These are phyloP conservation scores for Scaptomyza tumidula DNA, from an alignment of 2,888 invertebrate species.

Conservation along the genomic window DNA sequence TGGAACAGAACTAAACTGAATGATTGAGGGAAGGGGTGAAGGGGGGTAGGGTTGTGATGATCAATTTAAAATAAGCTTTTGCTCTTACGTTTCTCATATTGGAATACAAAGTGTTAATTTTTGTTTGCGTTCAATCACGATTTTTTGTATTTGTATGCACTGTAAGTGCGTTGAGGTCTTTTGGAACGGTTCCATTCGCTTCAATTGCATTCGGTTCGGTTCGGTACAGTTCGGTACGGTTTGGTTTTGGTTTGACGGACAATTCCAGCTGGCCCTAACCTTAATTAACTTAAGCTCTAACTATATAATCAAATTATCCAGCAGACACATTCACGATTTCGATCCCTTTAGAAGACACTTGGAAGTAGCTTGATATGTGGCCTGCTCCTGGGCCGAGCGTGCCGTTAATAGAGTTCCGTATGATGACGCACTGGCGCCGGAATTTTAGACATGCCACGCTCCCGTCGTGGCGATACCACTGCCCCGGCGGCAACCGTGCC, in stretches of 20 bases:
- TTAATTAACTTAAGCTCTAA: slow-evolving; percentile 45
- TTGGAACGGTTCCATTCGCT: slow-evolving; percentile 56
- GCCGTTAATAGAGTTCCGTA: slow-evolving; percentile 83
- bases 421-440: slow-evolving; percentile 84
- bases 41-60: slow-evolving; percentile 22
- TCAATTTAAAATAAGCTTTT: slow-evolving; percentile 37
- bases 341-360: slow-evolving; percentile 54
- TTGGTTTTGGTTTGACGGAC: slow-evolving; percentile 40
- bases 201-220: slow-evolving; percentile 25
- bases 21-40: too few relatives aligned
- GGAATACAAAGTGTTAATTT: slow-evolving; percentile 7
- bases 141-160: slow-evolving; percentile 6
- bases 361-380: slow-evolving; percentile 45
- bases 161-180: slow-evolving; percentile 37
- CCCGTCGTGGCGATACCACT: slow-evolving; percentile 81
- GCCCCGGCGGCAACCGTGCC: slow-evolving; percentile 30
- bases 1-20: too few relatives aligned
- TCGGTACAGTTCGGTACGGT: slow-evolving; percentile 18
- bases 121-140: slow-evolving; percentile 9
- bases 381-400: slow-evolving; percentile 47
- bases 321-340: neutral
- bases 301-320: slow-evolving; percentile 1
- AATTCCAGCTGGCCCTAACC: slow-evolving; percentile 64
- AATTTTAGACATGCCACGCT: slow-evolving; percentile 83
- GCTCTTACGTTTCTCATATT: slow-evolving; percentile 10